A percentile compares a stretch with the other conserved stretches of the same genome.
phyloP scores from a whole-genome alignment of 1,140 invertebrate genomes.

The Tribolium castaneum region DNA sequence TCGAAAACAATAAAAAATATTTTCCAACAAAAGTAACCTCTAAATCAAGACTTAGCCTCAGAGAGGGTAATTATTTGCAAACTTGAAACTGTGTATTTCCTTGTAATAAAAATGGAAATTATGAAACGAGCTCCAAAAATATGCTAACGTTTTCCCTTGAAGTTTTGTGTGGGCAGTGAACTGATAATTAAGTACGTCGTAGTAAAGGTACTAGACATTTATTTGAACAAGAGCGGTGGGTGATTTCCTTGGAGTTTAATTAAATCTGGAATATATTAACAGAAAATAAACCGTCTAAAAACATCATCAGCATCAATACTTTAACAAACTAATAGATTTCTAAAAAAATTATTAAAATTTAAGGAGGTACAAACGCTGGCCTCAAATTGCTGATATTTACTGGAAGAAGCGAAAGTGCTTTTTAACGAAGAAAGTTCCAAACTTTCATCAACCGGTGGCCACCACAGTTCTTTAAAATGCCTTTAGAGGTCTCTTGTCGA shows the following conservation, averaged over 20 bases:
- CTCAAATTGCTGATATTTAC: neutral
- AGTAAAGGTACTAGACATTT: conserved; percentile 8
- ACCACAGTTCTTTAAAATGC: conserved; percentile 2
- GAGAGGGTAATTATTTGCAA: neutral
- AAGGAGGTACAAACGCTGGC: neutral
- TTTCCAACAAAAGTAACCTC: neutral
- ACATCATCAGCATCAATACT: neutral
- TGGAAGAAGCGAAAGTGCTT: conserved; percentile 23
- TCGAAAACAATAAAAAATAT: neutral
- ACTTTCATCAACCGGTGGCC: conserved; percentile 24
- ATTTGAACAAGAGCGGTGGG: conserved; percentile 22
- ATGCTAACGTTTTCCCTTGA: conserved; percentile 3
- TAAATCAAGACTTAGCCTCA: neutral
- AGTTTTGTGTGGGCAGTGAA: neutral
- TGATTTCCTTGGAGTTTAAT: conserved; percentile 31
- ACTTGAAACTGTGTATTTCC: conserved; percentile 1
- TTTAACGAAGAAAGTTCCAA: conserved; percentile 30
- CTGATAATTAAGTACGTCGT: conserved; percentile 12
- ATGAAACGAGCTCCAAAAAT: conserved; percentile 20
- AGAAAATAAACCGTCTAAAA: neutral
- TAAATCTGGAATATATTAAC: conserved; percentile 23
- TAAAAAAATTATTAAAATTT: neutral
- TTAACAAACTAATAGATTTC: neutral
- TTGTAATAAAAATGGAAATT: conserved; percentile 21
- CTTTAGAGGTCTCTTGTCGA: conserved; percentile 23